These are phyloP conservation scores for Liasis olivaceus DNA, from an alignment of 2,797 vertebrate genomes.

Conservation along the genomic window DNA sequence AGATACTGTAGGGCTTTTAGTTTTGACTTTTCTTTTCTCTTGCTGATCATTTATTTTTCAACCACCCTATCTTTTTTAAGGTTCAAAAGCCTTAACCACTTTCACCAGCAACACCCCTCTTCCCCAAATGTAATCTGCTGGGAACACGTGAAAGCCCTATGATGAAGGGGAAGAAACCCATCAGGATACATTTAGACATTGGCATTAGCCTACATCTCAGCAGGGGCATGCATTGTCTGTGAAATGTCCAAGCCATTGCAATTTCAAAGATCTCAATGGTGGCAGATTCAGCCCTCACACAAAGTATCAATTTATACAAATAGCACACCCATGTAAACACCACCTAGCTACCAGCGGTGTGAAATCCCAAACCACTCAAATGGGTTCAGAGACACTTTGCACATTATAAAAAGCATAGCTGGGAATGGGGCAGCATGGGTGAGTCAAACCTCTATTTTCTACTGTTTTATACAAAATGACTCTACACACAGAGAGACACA, in stretches of 20 bases:
- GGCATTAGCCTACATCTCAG: not conserved
- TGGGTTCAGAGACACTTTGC: not conserved
- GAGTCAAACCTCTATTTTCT: not conserved
- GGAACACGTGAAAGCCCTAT: not conserved
- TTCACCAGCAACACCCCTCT: not conserved
- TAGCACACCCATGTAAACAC: not conserved
- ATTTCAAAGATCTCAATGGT: not conserved
- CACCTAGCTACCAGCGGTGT: not conserved
- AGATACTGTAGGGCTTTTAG: not conserved
- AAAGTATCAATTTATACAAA: not conserved
- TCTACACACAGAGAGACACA: not conserved
- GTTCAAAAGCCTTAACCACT: not conserved
- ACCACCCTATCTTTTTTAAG: not conserved
- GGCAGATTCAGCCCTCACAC: not conserved
- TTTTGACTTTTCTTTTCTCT: not conserved
- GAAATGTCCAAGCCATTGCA: not conserved
- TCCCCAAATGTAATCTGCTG: not conserved
- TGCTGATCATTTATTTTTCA: not conserved
- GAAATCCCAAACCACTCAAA: not conserved
- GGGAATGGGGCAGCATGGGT: not conserved
- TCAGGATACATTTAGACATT: not conserved
- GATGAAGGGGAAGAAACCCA: not conserved
- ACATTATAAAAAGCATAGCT: not conserved
- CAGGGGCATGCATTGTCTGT: not conserved
- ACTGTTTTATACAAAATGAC: not conserved